A percentile compares a stretch with the other conserved stretches of the same genome.
Evolutionary conservation across 2,797 vertebrate species (phyloP).

Genomic region (Eutrigla gurnardus): DNA sequence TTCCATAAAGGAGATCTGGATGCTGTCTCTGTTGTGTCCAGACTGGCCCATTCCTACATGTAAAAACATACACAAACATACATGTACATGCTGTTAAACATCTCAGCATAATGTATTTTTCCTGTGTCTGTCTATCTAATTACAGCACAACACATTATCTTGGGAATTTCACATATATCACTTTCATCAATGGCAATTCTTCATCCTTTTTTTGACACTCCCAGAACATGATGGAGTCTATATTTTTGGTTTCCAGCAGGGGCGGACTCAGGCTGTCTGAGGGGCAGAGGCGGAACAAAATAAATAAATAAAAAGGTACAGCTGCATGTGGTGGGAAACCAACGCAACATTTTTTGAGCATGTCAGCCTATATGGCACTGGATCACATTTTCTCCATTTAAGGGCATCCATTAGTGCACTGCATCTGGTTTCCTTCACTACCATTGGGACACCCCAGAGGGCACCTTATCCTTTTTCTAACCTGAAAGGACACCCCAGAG

Average conservation of each 20-base stretch:
- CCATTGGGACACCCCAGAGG: too few species aligned
- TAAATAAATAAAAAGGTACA: too few species aligned
- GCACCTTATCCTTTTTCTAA: too few species aligned
- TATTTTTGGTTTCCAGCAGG: background rate
- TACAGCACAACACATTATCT: background rate
- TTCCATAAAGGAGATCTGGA: constrained; percentile 63
- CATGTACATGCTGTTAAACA: constrained; percentile 24
- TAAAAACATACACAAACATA: constrained; percentile 37
- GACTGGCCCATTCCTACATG: constrained; percentile 68
- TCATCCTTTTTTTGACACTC: background rate
- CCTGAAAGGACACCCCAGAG: too few species aligned
- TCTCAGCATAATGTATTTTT: constrained; percentile 6
- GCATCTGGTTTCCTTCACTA: background rate
- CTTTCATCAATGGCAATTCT: background rate
- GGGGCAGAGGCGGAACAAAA: too few species aligned
- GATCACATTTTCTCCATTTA: background rate
- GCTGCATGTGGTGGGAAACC: background rate
- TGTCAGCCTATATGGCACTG: background rate
- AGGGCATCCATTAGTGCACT: background rate
- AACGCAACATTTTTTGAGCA: background rate
- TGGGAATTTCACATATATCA: background rate
- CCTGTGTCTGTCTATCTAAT: background rate
- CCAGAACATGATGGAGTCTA: background rate
- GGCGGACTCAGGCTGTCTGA: too few species aligned
- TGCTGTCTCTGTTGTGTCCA: constrained; percentile 34